Evolutionary conservation across 37 sponge, comb jelly and placozoan genomes (phyloP).

Genomic region (Theonella swinhoei): DNA sequence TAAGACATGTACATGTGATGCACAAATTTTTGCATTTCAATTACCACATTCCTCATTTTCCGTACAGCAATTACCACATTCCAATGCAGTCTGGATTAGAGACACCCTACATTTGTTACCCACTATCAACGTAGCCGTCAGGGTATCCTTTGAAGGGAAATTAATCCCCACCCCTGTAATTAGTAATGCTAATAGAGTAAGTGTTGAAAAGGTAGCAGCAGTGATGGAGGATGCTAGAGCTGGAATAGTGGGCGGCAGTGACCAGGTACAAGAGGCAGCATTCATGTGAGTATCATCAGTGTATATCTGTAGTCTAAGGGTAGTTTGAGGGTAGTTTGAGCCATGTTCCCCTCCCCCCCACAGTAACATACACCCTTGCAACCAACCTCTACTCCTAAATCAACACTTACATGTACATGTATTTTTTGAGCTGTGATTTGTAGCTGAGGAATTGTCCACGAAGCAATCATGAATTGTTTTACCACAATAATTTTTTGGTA

Average conservation of each 20-base stretch:
- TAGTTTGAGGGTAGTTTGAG: background rate
- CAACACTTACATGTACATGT: no score
- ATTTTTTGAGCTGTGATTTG: no score
- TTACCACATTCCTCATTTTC: no score
- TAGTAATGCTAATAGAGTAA: constrained; percentile 56
- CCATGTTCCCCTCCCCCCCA: background rate
- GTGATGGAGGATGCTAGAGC: constrained; percentile 18
- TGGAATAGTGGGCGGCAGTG: background rate
- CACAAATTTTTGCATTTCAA: no score
- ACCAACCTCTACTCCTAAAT: no score
- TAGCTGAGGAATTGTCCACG: no score
- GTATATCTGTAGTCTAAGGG: background rate
- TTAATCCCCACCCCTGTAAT: constrained; percentile 71
- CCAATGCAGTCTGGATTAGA: constrained; percentile 67
- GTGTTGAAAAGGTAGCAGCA: constrained; percentile 51
- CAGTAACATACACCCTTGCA: no score
- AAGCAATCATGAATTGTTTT: no score
- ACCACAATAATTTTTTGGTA: no score
- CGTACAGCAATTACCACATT: constrained; percentile 67
- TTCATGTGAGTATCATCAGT: background rate
- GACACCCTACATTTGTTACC: constrained; percentile 3
- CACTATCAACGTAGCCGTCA: constrained; percentile 81
- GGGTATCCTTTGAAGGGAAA: constrained; percentile 72
- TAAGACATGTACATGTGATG: no score
- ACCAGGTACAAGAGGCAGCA: background rate